Conservation (phyloP, 2,888 invertebrate genomes). For the Cantharis flavilabris region DNA sequence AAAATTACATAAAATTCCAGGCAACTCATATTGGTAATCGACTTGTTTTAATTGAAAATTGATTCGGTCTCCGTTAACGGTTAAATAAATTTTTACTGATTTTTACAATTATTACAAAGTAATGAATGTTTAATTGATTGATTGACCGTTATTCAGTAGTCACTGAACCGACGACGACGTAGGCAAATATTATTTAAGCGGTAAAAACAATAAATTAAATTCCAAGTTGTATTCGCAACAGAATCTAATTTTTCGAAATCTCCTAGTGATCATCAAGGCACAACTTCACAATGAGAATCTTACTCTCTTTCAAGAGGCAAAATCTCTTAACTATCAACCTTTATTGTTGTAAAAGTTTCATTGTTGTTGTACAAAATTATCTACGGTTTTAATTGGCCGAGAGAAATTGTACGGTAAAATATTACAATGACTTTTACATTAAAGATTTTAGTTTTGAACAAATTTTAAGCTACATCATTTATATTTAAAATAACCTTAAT, state of each 20-base stretch:
- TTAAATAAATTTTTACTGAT: background rate
- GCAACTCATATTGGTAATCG: background rate
- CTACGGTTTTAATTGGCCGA: background rate
- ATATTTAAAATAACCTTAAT: background rate
- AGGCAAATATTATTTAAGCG: background rate
- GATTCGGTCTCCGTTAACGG: background rate
- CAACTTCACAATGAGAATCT: background rate
- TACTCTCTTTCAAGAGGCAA: background rate
- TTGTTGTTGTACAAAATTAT: background rate
- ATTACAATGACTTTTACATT: background rate
- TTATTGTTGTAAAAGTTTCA: background rate
- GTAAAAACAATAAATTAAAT: background rate
- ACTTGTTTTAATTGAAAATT: background rate
- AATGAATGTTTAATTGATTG: background rate
- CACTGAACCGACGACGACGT: background rate
- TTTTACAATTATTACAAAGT: background rate
- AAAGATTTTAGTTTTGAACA: background rate
- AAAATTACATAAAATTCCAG: background rate
- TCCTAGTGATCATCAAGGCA: no score
- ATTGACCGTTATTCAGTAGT: background rate
- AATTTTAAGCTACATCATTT: background rate
- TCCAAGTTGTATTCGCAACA: background rate
- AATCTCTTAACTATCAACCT: background rate
- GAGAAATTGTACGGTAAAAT: background rate
- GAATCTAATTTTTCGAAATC: no score